phyloP scores from a whole-genome alignment of 2,113 vertebrate species.

The Nerophis ophidion region DNA sequence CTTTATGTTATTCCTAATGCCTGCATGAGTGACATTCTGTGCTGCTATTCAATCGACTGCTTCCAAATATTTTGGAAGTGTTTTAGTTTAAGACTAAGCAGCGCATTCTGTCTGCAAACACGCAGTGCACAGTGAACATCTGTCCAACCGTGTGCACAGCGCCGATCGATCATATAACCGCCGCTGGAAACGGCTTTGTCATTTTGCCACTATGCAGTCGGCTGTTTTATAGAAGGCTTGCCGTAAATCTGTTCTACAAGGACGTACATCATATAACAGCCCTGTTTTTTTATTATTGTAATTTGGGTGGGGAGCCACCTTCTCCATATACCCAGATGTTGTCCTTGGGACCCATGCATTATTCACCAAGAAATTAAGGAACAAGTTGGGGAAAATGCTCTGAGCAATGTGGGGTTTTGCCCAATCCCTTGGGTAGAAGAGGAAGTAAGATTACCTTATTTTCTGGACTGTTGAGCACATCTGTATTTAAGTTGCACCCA shows the following conservation, averaged over 20 bases:
- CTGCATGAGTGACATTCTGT: no score
- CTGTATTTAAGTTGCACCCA: no score
- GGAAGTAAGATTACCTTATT: no score
- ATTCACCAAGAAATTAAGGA: no score
- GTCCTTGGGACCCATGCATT: background rate
- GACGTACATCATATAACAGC: background rate
- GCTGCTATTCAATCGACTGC: no score
- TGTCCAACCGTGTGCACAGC: slow-evolving; percentile 3
- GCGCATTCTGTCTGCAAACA: background rate
- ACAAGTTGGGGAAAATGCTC: no score
- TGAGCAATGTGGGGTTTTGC: no score
- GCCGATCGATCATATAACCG: slow-evolving; percentile 3
- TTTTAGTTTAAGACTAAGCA: background rate
- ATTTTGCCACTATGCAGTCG: slow-evolving; percentile 1
- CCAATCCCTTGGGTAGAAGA: no score
- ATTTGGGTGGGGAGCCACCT: background rate
- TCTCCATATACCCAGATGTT: background rate
- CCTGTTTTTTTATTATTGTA: background rate
- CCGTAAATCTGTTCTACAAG: slow-evolving; percentile 10
- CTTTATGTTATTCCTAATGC: background rate
- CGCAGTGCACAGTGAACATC: background rate
- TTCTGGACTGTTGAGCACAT: no score
- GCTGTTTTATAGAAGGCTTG: slow-evolving; percentile 5
- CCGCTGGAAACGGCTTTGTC: slow-evolving; percentile 6
- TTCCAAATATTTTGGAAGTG: background rate